Conservation (phyloP, 2,888 invertebrate species). For the Molanna angustata region DNA sequence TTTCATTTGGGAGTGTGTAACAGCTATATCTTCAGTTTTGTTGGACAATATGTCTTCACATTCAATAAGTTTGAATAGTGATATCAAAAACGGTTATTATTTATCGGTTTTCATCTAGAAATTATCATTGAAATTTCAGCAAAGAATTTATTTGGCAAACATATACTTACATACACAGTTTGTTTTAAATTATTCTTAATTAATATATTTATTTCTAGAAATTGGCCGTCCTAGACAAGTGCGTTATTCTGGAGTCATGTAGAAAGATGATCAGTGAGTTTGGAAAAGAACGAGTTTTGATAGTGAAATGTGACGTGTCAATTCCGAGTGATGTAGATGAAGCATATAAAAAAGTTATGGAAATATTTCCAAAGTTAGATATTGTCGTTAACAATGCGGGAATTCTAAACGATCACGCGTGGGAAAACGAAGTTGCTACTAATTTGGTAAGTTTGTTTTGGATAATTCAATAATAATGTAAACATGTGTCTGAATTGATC, state of each 20-base stretch:
- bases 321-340: constrained; percentile 21
- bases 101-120: too few species aligned
- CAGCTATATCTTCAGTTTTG: too few species aligned
- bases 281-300: constrained; percentile 24
- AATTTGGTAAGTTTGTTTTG: constrained; percentile 35
- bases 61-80: too few species aligned
- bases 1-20: too few species aligned
- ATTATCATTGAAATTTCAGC: too few species aligned
- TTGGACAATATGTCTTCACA: too few species aligned
- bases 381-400: constrained; percentile 32
- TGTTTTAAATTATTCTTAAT: too few species aligned
- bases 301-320: constrained; percentile 28
- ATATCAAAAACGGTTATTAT: too few species aligned
- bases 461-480: too few species aligned
- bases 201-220: constrained; percentile 19
- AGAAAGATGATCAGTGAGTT: constrained; percentile 23
- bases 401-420: constrained; percentile 35
- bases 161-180: too few species aligned
- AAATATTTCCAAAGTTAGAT: constrained; percentile 20
- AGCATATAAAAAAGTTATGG: constrained; percentile 20
- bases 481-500: too few species aligned
- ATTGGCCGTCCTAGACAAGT: constrained; percentile 26
- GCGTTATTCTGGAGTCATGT: constrained; percentile 24
- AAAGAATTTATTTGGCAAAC: too few species aligned
- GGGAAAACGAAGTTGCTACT: constrained; percentile 36